Evolutionary conservation across 2,113 vertebrate genomes (phyloP).

Genomic region (Pluvianellus socialis): DNA sequence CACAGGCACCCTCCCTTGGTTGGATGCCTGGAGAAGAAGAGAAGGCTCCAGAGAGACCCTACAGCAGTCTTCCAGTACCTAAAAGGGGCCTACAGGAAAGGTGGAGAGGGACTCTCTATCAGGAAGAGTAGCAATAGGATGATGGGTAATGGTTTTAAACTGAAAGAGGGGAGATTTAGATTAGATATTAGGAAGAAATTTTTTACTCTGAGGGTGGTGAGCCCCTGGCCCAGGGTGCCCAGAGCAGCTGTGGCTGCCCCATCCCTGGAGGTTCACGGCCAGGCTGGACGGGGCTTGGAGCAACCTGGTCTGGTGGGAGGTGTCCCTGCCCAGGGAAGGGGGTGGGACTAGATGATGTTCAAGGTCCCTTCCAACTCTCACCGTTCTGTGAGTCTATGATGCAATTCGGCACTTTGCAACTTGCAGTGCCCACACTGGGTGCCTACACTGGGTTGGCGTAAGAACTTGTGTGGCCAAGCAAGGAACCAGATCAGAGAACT

Average conservation of each 20-base stretch:
- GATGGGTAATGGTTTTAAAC: background rate
- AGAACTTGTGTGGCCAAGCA: accelerated
- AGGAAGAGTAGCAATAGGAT: background rate
- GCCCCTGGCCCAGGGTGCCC: background rate
- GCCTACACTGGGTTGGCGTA: background rate
- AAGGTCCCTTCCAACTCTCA: background rate
- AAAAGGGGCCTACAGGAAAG: background rate
- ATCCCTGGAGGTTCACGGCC: background rate
- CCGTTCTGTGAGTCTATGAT: background rate
- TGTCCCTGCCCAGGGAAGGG: background rate
- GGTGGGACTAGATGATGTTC: background rate
- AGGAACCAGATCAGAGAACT: background rate
- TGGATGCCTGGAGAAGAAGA: background rate
- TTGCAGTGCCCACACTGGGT: too few relatives aligned
- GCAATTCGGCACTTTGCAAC: background rate
- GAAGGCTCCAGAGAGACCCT: background rate
- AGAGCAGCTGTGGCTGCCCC: background rate
- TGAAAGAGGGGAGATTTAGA: background rate
- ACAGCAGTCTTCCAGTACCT: background rate
- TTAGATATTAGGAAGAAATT: background rate
- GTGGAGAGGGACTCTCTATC: background rate
- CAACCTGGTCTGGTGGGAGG: background rate
- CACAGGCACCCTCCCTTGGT: background rate
- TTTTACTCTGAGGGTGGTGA: background rate
- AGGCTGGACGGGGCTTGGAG: background rate